Percentiles rank a stretch among this genome's conserved stretches.
phyloP scores from a whole-genome alignment of 35 echinoderm and acorn worm genomes.

The Lytechinus pictus region DNA sequence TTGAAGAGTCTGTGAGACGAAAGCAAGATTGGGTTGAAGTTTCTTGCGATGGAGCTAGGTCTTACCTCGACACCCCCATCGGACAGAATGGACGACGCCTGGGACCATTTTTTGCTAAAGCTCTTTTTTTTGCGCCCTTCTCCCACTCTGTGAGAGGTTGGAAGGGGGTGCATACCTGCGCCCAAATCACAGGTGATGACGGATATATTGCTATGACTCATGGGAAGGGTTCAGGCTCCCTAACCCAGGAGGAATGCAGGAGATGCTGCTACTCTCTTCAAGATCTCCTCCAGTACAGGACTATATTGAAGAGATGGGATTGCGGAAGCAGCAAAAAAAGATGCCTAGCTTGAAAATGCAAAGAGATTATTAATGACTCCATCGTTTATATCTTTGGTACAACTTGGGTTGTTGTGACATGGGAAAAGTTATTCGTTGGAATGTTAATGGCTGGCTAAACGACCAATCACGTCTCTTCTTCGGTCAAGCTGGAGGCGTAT shows the following conservation, averaged over 20 bases:
- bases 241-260: conserved; percentile 28
- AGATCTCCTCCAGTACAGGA: background rate
- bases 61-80: background rate
- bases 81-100: background rate
- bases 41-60: background rate
- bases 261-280: conserved; percentile 31
- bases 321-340: conserved; percentile 17
- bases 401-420: conserved; percentile 33
- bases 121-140: background rate
- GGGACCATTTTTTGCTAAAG: background rate
- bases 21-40: background rate
- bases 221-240: conserved; percentile 42
- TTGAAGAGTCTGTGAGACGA: background rate
- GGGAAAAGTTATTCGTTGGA: conserved; percentile 36
- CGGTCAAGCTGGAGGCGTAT: background rate
- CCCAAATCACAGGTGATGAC: conserved; percentile 58
- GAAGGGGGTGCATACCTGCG: conserved; percentile 45
- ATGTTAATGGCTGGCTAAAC: conserved; percentile 42
- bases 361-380: conserved; percentile 37
- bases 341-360: background rate
- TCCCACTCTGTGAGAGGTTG: conserved; percentile 44
- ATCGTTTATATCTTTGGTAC: conserved; percentile 21
- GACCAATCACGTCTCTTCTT: background rate
- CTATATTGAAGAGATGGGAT: background rate
- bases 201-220: conserved; percentile 55